Evolutionary conservation across 2,797 vertebrate species (phyloP).

Genomic region (Lacerta agilis): DNA sequence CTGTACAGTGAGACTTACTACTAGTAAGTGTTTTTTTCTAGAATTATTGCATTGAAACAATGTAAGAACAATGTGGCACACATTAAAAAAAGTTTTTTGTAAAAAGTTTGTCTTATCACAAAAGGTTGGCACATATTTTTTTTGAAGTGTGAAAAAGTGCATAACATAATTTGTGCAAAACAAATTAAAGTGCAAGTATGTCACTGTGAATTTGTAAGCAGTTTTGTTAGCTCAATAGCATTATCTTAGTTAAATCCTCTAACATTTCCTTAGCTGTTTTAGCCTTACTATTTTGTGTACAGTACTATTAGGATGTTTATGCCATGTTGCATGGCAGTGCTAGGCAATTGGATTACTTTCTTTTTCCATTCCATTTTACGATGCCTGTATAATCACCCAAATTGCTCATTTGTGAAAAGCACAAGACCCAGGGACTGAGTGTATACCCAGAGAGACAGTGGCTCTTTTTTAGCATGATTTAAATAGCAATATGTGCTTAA

Average conservation of each 20-base stretch:
- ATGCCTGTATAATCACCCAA: constrained; percentile 21
- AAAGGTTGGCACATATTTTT: background rate
- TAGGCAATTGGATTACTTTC: constrained; percentile 26
- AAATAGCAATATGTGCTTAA: constrained; percentile 48
- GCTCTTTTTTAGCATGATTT: constrained; percentile 52
- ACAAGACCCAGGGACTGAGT: background rate
- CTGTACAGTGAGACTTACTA: background rate
- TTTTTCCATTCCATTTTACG: constrained; percentile 40
- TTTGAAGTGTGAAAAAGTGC: background rate
- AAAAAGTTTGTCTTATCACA: background rate
- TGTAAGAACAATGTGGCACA: background rate
- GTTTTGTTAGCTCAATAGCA: background rate
- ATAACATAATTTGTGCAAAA: background rate
- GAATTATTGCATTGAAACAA: background rate
- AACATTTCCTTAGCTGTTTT: background rate
- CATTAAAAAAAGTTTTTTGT: background rate
- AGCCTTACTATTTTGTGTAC: background rate
- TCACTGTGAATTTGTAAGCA: background rate
- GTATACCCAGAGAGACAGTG: background rate
- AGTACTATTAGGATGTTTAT: background rate
- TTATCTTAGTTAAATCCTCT: background rate
- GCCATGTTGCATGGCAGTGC: background rate
- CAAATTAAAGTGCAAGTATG: background rate
- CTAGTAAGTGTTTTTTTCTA: background rate
- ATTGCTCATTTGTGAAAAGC: background rate